Evolutionary conservation across 2,797 vertebrate genomes (phyloP), one percentile per base, ranked within the genome.

Genomic region (Galaxias olidus): DNA sequence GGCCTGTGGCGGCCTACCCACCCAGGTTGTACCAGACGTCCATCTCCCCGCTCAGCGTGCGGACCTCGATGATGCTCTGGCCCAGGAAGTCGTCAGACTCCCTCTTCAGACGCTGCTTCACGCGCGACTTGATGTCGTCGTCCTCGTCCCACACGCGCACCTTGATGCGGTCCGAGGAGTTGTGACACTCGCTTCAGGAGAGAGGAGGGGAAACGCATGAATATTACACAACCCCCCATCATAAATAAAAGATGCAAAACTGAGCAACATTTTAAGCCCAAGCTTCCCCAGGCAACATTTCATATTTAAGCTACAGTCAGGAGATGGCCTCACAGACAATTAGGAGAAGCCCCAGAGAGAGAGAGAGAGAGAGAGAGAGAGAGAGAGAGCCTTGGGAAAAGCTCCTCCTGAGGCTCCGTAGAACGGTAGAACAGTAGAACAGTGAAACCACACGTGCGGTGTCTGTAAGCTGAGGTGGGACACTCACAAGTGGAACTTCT

Each of bases 1-100:
- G n/a, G n/a, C n/a, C n/a, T n/a, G 30, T 6, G 30, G 30, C 17
- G 55, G 13, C 1, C 4, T 15, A 86, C 96, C 93, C 65, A 99
- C 98, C 98, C 30, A 99, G 90, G 85, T 99, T 99, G 82, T 99
- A 99, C 98, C 98, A 99, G 77, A 99, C 97, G 15, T 99, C 98
- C 98, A 99, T 99, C 84, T 99, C 98, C 60, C 97, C 96, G 0
- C 97, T 99, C 77, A 99, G 85, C 0, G 96, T 98, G 63, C 97
- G 94, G 47, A 99, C 98, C 88, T 99, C 98, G 41, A 99, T 98
- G 75, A 99, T 99, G 49, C 96, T 99, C 86, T 99, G 98, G 5
- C 98, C 98, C 61, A 99, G 88, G 77, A 99, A 99, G 81, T 99
- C 97, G 19, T 99, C 98, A 0, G 97, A 99, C 72, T 99, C 97